phyloP scores from a whole-genome alignment of 2,888 invertebrate species.

The Smittia aterrima region DNA sequence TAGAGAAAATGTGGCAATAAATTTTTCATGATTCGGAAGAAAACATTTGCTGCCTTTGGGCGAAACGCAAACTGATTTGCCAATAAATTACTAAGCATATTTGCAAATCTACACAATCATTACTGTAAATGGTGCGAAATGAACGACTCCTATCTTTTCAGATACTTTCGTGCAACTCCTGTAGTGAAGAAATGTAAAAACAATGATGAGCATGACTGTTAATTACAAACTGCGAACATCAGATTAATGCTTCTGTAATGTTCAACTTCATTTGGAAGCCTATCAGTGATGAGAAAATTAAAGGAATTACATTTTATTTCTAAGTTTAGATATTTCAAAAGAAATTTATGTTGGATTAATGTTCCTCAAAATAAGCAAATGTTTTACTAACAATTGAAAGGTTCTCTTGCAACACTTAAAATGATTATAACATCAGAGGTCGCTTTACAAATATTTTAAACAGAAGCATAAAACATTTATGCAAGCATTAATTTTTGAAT shows the following conservation, averaged over 20 bases:
- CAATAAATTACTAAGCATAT: slow-evolving; percentile 26
- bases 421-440: too few relatives aligned
- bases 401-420: too few relatives aligned
- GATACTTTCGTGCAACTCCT: background rate
- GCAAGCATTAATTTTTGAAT: too few relatives aligned
- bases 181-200: background rate
- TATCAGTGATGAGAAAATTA: too few relatives aligned
- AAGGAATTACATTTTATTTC: too few relatives aligned
- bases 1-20: slow-evolving; percentile 22
- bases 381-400: too few relatives aligned
- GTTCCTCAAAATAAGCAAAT: too few relatives aligned
- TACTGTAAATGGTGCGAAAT: slow-evolving; percentile 10
- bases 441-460: too few relatives aligned
- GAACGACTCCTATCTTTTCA: slow-evolving; percentile 5
- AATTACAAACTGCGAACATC: background rate
- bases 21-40: slow-evolving; percentile 20
- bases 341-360: too few relatives aligned
- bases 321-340: too few relatives aligned
- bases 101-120: slow-evolving; percentile 29
- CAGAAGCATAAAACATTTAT: too few relatives aligned
- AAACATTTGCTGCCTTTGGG: background rate
- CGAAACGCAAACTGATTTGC: background rate
- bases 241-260: background rate
- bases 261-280: too few relatives aligned
- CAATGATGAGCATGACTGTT: slow-evolving; percentile 22